phyloP scores from a whole-genome alignment of 2,888 invertebrate genomes.

The Hymenopus coronatus region DNA sequence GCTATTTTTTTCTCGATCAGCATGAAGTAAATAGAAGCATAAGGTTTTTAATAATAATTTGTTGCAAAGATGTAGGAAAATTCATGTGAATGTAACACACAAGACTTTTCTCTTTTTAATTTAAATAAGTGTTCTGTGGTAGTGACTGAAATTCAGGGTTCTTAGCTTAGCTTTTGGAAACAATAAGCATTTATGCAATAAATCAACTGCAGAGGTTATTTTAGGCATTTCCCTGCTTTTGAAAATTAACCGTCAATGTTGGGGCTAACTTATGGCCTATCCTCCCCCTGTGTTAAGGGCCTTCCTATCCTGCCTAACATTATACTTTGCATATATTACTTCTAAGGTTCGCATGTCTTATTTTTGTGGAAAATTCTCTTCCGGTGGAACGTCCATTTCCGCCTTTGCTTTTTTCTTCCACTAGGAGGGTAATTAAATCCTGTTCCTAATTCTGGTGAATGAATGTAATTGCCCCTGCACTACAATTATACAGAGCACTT shows the following conservation, averaged over 20 bases:
- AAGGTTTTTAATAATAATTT: too few relatives aligned
- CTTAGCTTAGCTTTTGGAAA: too few relatives aligned
- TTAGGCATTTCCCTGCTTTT: neutral
- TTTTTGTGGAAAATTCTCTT: neutral
- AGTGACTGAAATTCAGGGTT: too few relatives aligned
- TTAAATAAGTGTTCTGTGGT: too few relatives aligned
- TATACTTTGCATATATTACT: neutral
- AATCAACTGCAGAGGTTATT: neutral
- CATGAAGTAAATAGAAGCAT: too few relatives aligned
- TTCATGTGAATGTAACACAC: too few relatives aligned
- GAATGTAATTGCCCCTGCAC: neutral
- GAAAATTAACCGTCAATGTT: neutral
- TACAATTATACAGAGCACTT: neutral
- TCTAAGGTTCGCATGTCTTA: neutral
- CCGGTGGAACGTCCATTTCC: neutral
- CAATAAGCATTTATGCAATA: neutral
- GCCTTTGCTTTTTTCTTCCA: neutral
- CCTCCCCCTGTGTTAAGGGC: neutral
- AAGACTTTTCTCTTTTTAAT: too few relatives aligned
- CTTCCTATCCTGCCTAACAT: neutral
- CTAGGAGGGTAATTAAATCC: neutral
- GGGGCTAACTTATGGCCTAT: neutral
- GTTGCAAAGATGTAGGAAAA: too few relatives aligned
- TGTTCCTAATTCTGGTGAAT: neutral
- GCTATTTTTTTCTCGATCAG: too few relatives aligned